These are phyloP conservation scores for Passer montanus DNA, from an alignment of 2,113 vertebrate species.

Conservation along the genomic window DNA sequence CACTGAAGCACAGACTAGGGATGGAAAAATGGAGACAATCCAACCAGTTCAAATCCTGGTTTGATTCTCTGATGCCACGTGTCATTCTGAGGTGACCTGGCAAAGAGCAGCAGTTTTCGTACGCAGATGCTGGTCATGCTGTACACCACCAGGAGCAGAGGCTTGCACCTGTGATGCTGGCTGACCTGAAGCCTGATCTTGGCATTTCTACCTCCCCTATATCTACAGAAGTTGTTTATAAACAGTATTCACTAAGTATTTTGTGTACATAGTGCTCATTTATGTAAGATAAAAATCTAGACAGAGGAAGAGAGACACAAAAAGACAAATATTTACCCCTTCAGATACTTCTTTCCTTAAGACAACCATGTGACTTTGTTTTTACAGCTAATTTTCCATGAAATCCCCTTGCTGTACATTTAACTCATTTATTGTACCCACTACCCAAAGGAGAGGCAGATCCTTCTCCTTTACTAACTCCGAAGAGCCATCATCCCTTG, in stretches of 20 bases:
- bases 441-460: background rate
- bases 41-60: background rate
- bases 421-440: background rate
- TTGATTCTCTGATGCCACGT: background rate
- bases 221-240: background rate
- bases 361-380: background rate
- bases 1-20: background rate
- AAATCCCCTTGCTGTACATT: background rate
- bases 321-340: background rate
- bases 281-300: background rate
- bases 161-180: background rate
- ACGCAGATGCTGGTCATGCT: background rate
- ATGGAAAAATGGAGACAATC: background rate
- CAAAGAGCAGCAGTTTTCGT: background rate
- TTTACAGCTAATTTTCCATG: background rate
- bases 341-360: background rate
- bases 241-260: background rate
- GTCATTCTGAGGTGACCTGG: rapidly evolving
- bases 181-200: background rate
- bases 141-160: background rate
- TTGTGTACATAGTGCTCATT: background rate
- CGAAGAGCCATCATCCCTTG: background rate
- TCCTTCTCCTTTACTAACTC: background rate
- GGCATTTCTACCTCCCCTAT: background rate
- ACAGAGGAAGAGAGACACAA: background rate